Base-by-base conservation (phyloP, 2,797 vertebrate genomes). In the Alosa sapidissima region DNA sequence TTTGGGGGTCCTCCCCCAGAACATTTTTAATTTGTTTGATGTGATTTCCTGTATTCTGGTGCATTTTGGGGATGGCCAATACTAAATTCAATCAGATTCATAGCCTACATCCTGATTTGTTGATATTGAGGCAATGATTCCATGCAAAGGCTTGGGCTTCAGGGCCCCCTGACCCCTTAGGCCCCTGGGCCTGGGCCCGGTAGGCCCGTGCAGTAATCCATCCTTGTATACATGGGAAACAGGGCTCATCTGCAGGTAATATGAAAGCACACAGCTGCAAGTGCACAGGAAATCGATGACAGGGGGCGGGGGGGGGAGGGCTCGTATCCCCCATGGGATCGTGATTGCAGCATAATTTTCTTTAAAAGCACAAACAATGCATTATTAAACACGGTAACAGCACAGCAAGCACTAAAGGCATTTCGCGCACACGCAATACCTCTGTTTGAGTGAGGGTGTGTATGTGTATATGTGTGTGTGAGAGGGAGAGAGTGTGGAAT, bases 331-430 rank as follows among this genome's bases (percentile, higher is more conserved):
- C 48, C 48, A 87, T 81, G 75, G 84, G 88, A 84, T 88, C 85
- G 86, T 86, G 88, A 90, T 88, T 58, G 84, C 85, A 81, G 87
- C 21, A 65, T 90, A 33, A 89, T 90, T 92, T 75, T 91, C 81
- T 90, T 90, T 91, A 89, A 90, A 92, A 91, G 87, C 90, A 89
- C 85, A 90, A 91, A 91, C 62, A 88, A 91, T 91, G 88, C 89
- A 92, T 93, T 92, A 92, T 92, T 92, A 91, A 94, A 91, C 36
- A 78, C 41, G 8, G 16, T 81, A 89, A 88, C 58, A 88, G 87
- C 89, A 86, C 45, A 82, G 83, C 24, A 41, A 86, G 87, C 88
- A 90, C 84, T 85, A 75, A 85, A 84, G 85, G 81, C 88, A 72
- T 87, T 65, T 81, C 85, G 45, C 84, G 65, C 84, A 78, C 62